A percentile compares a stretch with the other conserved stretches of the same genome.
Conservation (phyloP, 2,888 invertebrate genomes). For the Brachycybe producta region DNA sequence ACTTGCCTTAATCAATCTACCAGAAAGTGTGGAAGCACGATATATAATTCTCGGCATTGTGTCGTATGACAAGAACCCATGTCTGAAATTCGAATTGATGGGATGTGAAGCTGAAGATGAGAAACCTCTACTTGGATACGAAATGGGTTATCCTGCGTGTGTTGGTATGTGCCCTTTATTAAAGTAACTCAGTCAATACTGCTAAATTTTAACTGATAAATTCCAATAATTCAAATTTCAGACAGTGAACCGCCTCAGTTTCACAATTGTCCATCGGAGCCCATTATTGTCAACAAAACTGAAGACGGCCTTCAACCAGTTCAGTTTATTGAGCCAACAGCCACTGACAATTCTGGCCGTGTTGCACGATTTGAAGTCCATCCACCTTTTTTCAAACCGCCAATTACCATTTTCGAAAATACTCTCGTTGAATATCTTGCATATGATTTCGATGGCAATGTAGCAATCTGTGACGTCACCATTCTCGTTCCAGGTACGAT, state of each 20-base stretch:
- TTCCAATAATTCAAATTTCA: constrained; percentile 32
- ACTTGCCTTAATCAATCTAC: constrained; percentile 86
- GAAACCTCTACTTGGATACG: constrained; percentile 77
- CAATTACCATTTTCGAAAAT: constrained; percentile 74
- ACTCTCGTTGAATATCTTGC: constrained; percentile 90
- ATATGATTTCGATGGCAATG: constrained; percentile 93
- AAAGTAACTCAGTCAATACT: neutral
- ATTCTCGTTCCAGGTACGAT: constrained; percentile 65
- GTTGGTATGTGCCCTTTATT: constrained; percentile 52
- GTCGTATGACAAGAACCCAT: constrained; percentile 92
- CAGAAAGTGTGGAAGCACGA: constrained; percentile 83
- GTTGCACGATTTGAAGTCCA: constrained; percentile 85
- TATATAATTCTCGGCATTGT: constrained; percentile 90
- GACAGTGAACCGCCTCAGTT: constrained; percentile 94
- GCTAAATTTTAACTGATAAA: neutral
- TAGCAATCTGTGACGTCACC: constrained; percentile 91
- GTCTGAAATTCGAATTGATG: constrained; percentile 88
- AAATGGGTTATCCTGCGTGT: constrained; percentile 84
- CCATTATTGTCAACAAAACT: constrained; percentile 76
- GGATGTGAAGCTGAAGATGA: constrained; percentile 71
- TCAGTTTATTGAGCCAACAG: constrained; percentile 84
- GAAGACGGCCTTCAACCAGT: constrained; percentile 65
- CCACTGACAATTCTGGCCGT: constrained; percentile 88
- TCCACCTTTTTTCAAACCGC: constrained; percentile 79
- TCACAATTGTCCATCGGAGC: constrained; percentile 89